phyloP scores from a whole-genome alignment of 1,140 invertebrate species.

The Drosophila pachea region DNA sequence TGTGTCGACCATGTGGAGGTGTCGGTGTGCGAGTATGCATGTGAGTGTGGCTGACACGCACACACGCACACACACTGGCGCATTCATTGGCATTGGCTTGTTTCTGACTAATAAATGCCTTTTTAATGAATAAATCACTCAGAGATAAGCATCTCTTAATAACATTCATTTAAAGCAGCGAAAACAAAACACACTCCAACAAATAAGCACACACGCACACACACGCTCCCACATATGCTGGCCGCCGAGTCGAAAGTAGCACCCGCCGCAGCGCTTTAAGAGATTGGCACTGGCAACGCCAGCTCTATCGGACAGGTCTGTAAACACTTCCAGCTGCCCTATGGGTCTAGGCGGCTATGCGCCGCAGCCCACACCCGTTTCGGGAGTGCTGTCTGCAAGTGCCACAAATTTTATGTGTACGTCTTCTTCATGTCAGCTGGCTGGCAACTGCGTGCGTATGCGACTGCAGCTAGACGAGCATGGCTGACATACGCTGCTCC shows the following conservation, averaged over 20 bases:
- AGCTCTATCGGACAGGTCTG: slow-evolving; percentile 10
- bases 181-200: slow-evolving; percentile 66
- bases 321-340: slow-evolving; percentile 9
- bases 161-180: slow-evolving; percentile 76
- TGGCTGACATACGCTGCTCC: slow-evolving; percentile 59
- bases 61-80: slow-evolving; percentile 1
- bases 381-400: slow-evolving; percentile 55
- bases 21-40: slow-evolving; percentile 37
- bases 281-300: slow-evolving; percentile 61
- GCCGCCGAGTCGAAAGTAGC: slow-evolving; percentile 23
- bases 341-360: slow-evolving; percentile 7
- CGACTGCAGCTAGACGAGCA: slow-evolving; percentile 19
- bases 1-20: slow-evolving; percentile 43
- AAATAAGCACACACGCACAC: slow-evolving; percentile 30
- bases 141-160: slow-evolving; percentile 76
- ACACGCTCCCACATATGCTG: not conserved
- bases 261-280: slow-evolving; percentile 38
- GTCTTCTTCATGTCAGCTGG: slow-evolving; percentile 64
- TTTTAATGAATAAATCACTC: slow-evolving; percentile 79
- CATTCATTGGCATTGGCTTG: slow-evolving; percentile 39
- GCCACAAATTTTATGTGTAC: slow-evolving; percentile 72
- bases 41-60: slow-evolving; percentile 55
- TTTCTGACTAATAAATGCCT: slow-evolving; percentile 76
- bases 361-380: not conserved
- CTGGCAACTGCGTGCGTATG: slow-evolving; percentile 27